A percentile compares a stretch with the other conserved stretches of the same genome.
Conservation (phyloP, 30 jellyfish, hydroid and myxozoan species). For the Chironex yamaguchii region DNA sequence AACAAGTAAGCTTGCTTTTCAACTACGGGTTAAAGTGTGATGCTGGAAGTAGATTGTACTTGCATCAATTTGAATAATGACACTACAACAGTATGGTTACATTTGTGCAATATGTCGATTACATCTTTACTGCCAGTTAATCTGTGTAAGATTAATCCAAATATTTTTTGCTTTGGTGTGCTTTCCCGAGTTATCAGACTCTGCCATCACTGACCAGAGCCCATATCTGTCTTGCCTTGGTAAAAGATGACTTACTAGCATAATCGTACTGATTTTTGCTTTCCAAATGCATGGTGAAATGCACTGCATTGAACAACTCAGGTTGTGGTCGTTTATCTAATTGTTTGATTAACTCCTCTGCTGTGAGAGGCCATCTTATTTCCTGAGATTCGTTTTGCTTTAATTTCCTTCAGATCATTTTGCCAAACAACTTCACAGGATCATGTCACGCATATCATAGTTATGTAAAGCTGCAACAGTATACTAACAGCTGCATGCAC, state of each 20-base stretch:
- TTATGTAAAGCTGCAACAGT: constrained; percentile 50
- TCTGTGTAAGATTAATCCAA: constrained; percentile 20
- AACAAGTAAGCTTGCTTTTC: too few species aligned
- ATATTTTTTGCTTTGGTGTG: constrained; percentile 40
- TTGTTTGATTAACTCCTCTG: constrained; percentile 35
- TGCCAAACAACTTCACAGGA: constrained; percentile 42
- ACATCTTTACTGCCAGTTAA: constrained; percentile 36
- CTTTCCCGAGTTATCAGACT: constrained; percentile 1
- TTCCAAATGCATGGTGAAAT: constrained; percentile 26
- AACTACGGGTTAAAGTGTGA: too few species aligned
- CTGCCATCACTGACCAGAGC: constrained; percentile 45
- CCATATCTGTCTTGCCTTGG: constrained; percentile 45
- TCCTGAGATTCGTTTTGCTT: neutral
- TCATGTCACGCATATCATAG: constrained; percentile 46
- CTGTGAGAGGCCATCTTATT: constrained; percentile 47
- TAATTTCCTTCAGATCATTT: constrained; percentile 47
- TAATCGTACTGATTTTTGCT: constrained; percentile 44
- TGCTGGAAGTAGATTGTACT: too few species aligned
- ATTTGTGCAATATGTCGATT: constrained; percentile 22
- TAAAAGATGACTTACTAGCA: neutral
- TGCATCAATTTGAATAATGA: too few species aligned
- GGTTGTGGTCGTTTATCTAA: constrained; percentile 46
- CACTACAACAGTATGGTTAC: constrained; percentile 33
- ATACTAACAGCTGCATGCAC: constrained; percentile 41
- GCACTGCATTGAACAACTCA: constrained; percentile 32